phyloP scores from a whole-genome alignment of 2,888 invertebrate species.

The Macroteleia sp. region DNA sequence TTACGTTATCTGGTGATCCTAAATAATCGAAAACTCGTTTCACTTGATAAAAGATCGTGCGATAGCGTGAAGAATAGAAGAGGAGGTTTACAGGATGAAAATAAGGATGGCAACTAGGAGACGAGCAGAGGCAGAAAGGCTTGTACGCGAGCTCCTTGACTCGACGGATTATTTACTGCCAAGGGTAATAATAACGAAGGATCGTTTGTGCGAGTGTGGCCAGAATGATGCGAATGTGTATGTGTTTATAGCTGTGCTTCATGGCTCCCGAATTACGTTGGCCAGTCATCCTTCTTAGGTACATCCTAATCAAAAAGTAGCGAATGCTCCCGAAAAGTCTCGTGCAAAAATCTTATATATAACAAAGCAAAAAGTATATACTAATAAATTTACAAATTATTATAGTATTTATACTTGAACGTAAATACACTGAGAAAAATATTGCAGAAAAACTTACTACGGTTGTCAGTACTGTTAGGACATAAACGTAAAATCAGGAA shows the following conservation, averaged over 20 bases:
- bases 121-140: slow-evolving; percentile 31
- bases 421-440: no score
- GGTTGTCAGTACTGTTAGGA: no score
- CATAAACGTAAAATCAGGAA: no score
- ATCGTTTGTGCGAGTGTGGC: slow-evolving; percentile 48
- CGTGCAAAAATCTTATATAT: background rate
- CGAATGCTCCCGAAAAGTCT: background rate
- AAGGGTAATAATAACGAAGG: slow-evolving; percentile 59
- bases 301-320: slow-evolving; percentile 51
- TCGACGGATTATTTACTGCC: slow-evolving; percentile 59
- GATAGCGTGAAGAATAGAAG: slow-evolving; percentile 45
- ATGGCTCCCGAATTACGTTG: slow-evolving; percentile 62
- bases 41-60: slow-evolving; percentile 55
- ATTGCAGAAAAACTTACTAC: no score
- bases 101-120: slow-evolving; percentile 32
- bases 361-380: no score
- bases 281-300: slow-evolving; percentile 54
- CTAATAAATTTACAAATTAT: no score
- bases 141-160: slow-evolving; percentile 21
- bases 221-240: slow-evolving; percentile 33
- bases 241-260: slow-evolving; percentile 29
- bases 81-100: slow-evolving; percentile 31
- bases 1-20: slow-evolving; percentile 47
- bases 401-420: no score
- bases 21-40: slow-evolving; percentile 63